phyloP scores from a whole-genome alignment of 2,113 vertebrate species.

The Conger conger region DNA sequence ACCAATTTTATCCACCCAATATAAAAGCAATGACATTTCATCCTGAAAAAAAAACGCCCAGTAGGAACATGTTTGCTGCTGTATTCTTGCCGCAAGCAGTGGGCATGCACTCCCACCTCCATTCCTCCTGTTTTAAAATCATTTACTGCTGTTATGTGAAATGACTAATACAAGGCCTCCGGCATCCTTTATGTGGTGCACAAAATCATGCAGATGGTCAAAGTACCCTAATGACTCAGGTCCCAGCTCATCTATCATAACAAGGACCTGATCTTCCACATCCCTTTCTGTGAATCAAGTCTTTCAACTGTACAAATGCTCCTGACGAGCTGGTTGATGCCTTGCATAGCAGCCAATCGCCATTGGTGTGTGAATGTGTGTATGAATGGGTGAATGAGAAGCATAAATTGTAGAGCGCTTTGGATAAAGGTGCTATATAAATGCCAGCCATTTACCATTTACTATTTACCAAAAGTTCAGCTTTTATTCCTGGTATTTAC shows the following conservation, averaged over 20 bases:
- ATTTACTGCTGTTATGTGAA: slow-evolving; percentile 65
- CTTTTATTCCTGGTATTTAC: no score
- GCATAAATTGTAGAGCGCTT: no score
- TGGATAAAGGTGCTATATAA: no score
- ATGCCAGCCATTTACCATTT: no score
- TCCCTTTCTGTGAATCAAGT: background rate
- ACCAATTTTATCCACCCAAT: slow-evolving; percentile 23
- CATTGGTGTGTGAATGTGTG: no score
- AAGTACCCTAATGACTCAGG: background rate
- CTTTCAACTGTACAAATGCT: background rate
- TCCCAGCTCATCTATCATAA: background rate
- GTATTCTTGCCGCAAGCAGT: slow-evolving; percentile 37
- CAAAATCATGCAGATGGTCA: background rate
- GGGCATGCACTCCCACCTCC: slow-evolving; percentile 41
- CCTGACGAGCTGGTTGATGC: no score
- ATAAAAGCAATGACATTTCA: slow-evolving; percentile 27
- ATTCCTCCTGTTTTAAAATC: slow-evolving; percentile 49
- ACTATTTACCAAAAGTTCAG: no score
- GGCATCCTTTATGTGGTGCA: slow-evolving; percentile 47
- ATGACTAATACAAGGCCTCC: slow-evolving; percentile 62
- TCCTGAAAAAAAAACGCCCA: slow-evolving; percentile 23
- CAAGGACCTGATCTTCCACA: background rate
- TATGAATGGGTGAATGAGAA: no score
- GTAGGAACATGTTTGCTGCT: slow-evolving; percentile 49
- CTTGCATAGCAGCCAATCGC: no score